Evolutionary conservation across 2,797 vertebrate genomes (phyloP).

Genomic region (Scolopax rusticola): DNA sequence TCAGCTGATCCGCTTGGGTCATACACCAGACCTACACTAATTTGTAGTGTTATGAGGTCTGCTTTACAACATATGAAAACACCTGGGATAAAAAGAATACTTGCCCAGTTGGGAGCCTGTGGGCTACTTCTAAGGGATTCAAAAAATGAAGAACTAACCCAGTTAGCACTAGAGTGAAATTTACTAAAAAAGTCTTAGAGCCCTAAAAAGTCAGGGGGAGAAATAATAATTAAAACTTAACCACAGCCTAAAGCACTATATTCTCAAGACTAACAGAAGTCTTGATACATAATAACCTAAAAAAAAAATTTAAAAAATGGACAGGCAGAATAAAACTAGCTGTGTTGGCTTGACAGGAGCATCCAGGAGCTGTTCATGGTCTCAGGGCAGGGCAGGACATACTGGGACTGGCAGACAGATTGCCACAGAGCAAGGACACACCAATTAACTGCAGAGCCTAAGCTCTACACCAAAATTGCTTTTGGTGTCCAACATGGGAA

Average conservation of each 20-base stretch:
- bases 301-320: neutral
- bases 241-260: neutral
- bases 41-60: neutral
- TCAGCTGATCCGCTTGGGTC: neutral
- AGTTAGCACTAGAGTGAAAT: neutral
- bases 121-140: neutral
- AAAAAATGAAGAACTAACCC: neutral
- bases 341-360: neutral
- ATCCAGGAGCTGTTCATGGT: neutral
- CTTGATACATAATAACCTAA: neutral
- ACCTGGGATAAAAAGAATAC: neutral
- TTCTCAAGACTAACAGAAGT: neutral
- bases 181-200: neutral
- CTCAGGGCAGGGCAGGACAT: neutral
- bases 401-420: neutral
- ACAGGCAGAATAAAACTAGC: neutral
- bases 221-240: neutral
- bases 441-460: neutral
- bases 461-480: neutral
- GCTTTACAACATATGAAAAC: neutral
- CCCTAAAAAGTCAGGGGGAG: neutral
- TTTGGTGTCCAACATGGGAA: neutral
- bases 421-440: neutral
- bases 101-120: neutral
- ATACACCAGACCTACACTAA: neutral